Evolutionary conservation across 2,113 vertebrate species (phyloP).

Genomic region (Chunga burmeisteri): DNA sequence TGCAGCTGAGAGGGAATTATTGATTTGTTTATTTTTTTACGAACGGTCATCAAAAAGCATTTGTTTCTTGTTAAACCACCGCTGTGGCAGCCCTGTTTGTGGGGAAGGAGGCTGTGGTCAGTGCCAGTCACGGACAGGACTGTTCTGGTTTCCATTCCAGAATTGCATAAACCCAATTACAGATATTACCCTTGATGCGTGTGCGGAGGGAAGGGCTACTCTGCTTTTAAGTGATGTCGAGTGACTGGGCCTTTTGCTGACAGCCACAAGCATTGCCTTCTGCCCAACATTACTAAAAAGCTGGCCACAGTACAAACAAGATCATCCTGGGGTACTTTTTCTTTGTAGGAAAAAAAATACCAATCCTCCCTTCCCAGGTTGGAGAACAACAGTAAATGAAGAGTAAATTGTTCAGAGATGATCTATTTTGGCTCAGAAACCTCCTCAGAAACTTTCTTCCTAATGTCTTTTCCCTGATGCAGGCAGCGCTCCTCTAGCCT

Average conservation of each 20-base stretch:
- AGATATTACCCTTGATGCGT: background rate
- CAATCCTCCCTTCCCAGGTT: background rate
- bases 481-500: background rate
- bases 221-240: background rate
- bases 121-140: background rate
- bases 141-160: background rate
- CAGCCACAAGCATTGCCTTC: background rate
- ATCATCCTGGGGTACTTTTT: background rate
- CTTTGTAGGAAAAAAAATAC: background rate
- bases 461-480: background rate
- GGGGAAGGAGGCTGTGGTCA: background rate
- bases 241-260: background rate
- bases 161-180: background rate
- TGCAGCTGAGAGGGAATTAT: slow-evolving; percentile 7
- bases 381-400: background rate
- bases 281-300: background rate
- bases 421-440: slow-evolving; percentile 9
- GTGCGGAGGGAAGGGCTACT: background rate
- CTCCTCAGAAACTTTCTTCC: slow-evolving; percentile 33
- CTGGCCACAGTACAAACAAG: background rate
- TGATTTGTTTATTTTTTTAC: slow-evolving; percentile 13
- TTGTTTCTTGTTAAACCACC: background rate
- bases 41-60: background rate
- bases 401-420: background rate
- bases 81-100: background rate